Evolutionary conservation across 1,140 invertebrate genomes (phyloP).

Genomic region (Hyles vespertilio): DNA sequence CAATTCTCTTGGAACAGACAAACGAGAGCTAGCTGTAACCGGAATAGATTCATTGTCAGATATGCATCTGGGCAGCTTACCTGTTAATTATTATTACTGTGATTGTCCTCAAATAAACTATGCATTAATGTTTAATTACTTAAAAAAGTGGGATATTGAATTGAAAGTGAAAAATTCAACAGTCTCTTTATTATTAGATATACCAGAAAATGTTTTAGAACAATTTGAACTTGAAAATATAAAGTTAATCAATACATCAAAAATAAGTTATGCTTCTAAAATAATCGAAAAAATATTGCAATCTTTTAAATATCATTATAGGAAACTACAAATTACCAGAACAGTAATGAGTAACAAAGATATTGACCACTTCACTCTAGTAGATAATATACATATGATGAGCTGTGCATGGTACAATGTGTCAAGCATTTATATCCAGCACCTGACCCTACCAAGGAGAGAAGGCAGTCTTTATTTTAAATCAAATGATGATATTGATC

Average conservation of each 20-base stretch:
- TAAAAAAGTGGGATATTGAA: constrained; percentile 27
- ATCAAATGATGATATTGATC: constrained; percentile 16
- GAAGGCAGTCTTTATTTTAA: constrained; percentile 26
- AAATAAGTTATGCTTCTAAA: constrained; percentile 20
- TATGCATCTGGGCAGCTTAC: constrained; percentile 20
- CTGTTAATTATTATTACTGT: constrained; percentile 25
- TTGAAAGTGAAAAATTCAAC: constrained; percentile 18
- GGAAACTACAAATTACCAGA: constrained; percentile 30
- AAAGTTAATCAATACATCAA: constrained; percentile 12
- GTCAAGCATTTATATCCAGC: constrained; percentile 20
- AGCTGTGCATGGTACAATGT: constrained; percentile 26
- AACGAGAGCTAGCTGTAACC: constrained; percentile 20
- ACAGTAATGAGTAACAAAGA: constrained; percentile 20
- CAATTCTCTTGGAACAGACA: constrained; percentile 21
- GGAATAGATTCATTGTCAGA: constrained; percentile 23
- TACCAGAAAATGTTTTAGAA: constrained; percentile 19
- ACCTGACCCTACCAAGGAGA: constrained; percentile 20
- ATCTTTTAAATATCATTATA: constrained; percentile 32
- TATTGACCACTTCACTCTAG: constrained; percentile 9
- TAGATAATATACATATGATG: constrained; percentile 30
- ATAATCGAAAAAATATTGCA: constrained; percentile 22
- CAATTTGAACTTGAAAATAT: constrained; percentile 21
- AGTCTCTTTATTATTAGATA: constrained; percentile 22
- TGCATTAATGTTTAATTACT: constrained; percentile 17
- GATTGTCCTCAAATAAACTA: constrained; percentile 19